These are phyloP conservation scores for Pemphredon lugubris DNA, from an alignment of 2,888 invertebrate species.

Conservation along the genomic window DNA sequence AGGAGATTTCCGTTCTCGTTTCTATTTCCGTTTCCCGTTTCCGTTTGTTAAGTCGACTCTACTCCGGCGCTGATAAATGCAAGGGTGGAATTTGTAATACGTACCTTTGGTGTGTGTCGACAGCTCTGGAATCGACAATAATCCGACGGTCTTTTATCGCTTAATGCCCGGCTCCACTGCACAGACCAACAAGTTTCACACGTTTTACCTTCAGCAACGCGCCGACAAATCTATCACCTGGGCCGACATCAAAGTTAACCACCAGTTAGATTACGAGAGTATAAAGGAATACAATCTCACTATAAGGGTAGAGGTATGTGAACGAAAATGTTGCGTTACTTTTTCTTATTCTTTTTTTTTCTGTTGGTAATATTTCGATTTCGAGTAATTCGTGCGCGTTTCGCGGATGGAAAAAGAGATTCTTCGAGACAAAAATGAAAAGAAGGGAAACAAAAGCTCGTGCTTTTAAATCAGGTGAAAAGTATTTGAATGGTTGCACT, in stretches of 20 bases:
- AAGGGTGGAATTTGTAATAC: constrained; percentile 48
- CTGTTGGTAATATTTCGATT: too few species aligned
- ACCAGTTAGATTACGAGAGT: constrained; percentile 96
- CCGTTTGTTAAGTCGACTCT: constrained; percentile 61
- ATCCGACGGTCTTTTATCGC: constrained; percentile 97
- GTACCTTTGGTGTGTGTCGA: constrained; percentile 69
- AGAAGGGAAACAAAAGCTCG: too few species aligned
- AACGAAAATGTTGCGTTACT: background rate
- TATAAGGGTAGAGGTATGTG: constrained; percentile 94
- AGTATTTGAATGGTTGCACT: too few species aligned
- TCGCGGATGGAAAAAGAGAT: too few species aligned
- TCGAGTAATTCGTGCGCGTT: too few species aligned
- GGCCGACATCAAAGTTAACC: constrained; percentile 98
- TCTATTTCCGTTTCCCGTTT: constrained; percentile 77
- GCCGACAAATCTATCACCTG: constrained; percentile 95
- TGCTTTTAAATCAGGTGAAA: too few species aligned
- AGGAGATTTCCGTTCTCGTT: constrained; percentile 77
- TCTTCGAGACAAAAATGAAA: too few species aligned
- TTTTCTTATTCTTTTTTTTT: background rate
- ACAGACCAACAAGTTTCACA: constrained; percentile 97
- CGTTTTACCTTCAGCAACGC: constrained; percentile 97
- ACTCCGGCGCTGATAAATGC: constrained; percentile 21
- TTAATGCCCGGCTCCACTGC: constrained; percentile 97
- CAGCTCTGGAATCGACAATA: constrained; percentile 98
- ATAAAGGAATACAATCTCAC: constrained; percentile 98